Evolutionary conservation across 1,140 invertebrate species (phyloP).

Genomic region (Aleiodes sp.): DNA sequence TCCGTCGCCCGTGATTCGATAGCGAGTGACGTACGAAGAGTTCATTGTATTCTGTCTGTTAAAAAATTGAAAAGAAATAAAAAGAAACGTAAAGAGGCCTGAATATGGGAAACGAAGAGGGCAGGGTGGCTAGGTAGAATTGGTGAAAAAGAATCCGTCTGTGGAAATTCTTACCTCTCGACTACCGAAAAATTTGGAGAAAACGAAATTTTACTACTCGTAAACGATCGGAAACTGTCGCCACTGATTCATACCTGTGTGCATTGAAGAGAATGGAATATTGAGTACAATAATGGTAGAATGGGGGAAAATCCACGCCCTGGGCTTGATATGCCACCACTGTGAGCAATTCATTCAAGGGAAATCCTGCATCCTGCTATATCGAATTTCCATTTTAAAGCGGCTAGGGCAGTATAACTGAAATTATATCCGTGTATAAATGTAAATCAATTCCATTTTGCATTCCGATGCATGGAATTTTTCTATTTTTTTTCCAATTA

Average conservation of each 20-base stretch:
- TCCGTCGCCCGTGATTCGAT: not conserved
- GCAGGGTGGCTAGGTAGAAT: not conserved
- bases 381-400: slow-evolving; percentile 4
- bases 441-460: no score
- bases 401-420: not conserved
- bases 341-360: not conserved
- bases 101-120: not conserved
- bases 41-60: not conserved
- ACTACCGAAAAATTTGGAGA: slow-evolving; percentile 1
- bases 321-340: not conserved
- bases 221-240: slow-evolving; percentile 9
- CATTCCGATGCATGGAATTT: no score
- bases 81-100: not conserved
- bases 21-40: not conserved
- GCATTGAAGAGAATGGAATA: slow-evolving; percentile 10
- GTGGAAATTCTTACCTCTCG: not conserved
- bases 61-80: not conserved
- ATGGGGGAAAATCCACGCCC: not conserved
- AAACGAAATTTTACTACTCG: no score
- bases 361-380: slow-evolving; percentile 11
- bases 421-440: not conserved
- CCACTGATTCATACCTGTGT: slow-evolving; percentile 1
- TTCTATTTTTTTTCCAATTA: no score
- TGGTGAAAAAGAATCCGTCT: not conserved
- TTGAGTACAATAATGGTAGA: not conserved